Evolutionary conservation across 2,888 invertebrate species (phyloP).

Genomic region (Folsomia manolachei): DNA sequence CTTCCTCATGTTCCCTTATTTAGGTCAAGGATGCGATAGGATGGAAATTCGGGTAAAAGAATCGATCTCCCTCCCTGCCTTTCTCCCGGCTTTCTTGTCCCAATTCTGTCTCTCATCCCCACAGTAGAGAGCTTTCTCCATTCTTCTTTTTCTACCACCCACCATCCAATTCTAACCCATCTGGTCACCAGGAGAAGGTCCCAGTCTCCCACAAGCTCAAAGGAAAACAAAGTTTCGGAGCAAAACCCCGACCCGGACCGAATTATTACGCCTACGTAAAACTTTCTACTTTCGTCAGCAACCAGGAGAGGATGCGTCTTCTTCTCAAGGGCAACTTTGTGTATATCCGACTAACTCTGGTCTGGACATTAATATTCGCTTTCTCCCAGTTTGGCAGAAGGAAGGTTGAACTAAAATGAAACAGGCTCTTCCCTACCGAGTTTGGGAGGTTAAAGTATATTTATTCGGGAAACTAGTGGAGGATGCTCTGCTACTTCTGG

Average conservation of each 20-base stretch:
- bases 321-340: background rate
- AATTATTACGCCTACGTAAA: background rate
- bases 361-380: no score
- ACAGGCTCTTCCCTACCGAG: no score
- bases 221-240: background rate
- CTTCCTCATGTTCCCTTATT: background rate
- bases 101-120: constrained; percentile 7
- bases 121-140: no score
- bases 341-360: no score
- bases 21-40: constrained; percentile 11
- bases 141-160: background rate
- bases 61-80: background rate
- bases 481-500: no score
- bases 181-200: background rate
- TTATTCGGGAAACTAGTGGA: no score
- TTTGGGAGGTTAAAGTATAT: no score
- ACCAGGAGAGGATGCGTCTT: background rate
- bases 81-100: constrained; percentile 13
- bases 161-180: background rate
- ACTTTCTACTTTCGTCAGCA: background rate
- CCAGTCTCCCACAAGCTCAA: background rate
- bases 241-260: background rate
- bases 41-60: constrained; percentile 3
- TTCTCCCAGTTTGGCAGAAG: no score
- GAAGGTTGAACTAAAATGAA: no score